Evolutionary conservation across 1,140 invertebrate species (phyloP), one percentile per base, ranked within the genome.

Genomic region (Meloidogyne chitwoodi): DNA sequence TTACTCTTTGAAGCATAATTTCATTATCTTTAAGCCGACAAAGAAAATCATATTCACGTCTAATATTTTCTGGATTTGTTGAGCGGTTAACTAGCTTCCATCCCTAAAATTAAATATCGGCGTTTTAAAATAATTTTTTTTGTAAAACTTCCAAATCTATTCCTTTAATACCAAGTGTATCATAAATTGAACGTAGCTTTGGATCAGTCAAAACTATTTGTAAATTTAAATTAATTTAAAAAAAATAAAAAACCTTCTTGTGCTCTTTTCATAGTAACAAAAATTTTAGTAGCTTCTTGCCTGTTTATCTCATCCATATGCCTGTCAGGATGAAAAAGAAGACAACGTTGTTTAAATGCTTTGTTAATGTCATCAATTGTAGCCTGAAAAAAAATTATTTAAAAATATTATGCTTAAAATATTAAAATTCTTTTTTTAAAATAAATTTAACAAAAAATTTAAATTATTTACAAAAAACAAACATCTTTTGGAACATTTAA

Each of bases 321-420:
- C 72, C 84, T 70, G 61, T 86, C 84, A 12, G 84, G 84, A 77
- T 86, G 84, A 62, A 87, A 86, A 62, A 85, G 73, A 12, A 83
- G 79, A 68, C 84, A 85, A 76, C 82, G 67, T 14, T 77, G 73
- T 62, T 85, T 82, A 68, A 85, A 86, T 1, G 84, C 84, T 48
- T 82, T 82, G 44, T 81, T 79, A 31, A 86, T 86, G 5, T 86
- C 84, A 22, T 86, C 81, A 26, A 72, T 56, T 22, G 85, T 79
- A 0, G 85, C 85, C 84, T 84, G 67, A 66, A 84, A 79, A 22
- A 29, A 75, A 11, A 41, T 56, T 14, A 12, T 31, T 31, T 31
- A 31, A 38, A 38, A 38, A n/a, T n/a, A n/a, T n/a, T n/a, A n/a
- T n/a, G n/a, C n/a, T n/a, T n/a, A n/a, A n/a, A n/a, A n/a, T n/a